Evolutionary conservation across 1,140 invertebrate genomes (phyloP).

Genomic region (Halesus radiatus): DNA sequence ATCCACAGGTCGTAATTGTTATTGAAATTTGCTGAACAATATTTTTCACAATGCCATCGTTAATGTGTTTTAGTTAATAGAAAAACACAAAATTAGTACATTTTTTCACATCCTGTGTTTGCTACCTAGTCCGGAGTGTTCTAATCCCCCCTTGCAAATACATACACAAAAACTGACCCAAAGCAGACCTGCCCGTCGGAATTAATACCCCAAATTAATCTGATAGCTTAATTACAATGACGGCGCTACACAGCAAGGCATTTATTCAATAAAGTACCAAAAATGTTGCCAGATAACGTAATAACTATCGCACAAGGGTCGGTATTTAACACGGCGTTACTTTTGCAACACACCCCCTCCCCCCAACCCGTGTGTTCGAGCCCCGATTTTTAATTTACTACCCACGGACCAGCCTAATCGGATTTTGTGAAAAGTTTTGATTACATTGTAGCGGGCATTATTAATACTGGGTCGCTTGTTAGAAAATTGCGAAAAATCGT

Average conservation of each 20-base stretch:
- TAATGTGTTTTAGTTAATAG: too few species aligned
- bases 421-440: slow-evolving; percentile 30
- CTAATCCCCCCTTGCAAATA: neutral
- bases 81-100: too few species aligned
- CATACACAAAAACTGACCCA: slow-evolving; percentile 17
- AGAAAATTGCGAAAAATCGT: neutral
- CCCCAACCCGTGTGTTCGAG: neutral
- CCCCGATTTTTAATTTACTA: slow-evolving; percentile 19
- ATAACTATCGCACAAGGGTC: slow-evolving; percentile 18
- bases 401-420: neutral
- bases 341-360: neutral
- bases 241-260: slow-evolving; percentile 25
- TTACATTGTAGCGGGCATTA: neutral
- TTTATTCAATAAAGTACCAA: slow-evolving; percentile 42
- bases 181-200: neutral
- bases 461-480: too few species aligned
- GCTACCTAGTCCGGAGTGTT: too few species aligned
- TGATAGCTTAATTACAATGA: slow-evolving; percentile 41
- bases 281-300: slow-evolving; percentile 33
- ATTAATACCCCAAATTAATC: slow-evolving; percentile 34
- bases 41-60: too few species aligned
- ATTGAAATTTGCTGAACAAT: too few species aligned
- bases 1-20: too few species aligned
- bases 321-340: neutral
- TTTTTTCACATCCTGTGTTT: too few species aligned